phyloP scores from a whole-genome alignment of 2,888 invertebrate species.

The Hybos culiciformis region DNA sequence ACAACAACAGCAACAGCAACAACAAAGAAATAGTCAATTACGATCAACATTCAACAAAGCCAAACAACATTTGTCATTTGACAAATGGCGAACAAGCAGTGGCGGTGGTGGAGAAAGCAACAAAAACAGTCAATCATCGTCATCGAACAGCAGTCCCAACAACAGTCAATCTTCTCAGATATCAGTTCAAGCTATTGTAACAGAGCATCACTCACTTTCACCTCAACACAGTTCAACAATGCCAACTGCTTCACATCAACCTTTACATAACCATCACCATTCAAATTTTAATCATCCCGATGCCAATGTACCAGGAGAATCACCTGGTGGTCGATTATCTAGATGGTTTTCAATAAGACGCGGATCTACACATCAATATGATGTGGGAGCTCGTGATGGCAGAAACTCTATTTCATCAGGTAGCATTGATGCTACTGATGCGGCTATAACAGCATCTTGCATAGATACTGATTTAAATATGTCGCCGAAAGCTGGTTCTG shows the following conservation, averaged over 20 bases:
- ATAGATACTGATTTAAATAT: constrained; percentile 22
- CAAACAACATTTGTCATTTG: constrained; percentile 56
- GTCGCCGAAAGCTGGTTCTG: constrained; percentile 14
- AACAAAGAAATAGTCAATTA: constrained; percentile 58
- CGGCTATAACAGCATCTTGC: constrained; percentile 18
- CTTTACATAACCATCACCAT: constrained; percentile 17
- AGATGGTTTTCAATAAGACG: constrained; percentile 82
- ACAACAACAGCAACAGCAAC: constrained; percentile 22
- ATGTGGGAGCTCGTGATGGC: constrained; percentile 43
- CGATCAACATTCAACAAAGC: constrained; percentile 70
- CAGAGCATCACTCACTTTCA: neutral
- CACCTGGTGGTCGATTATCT: constrained; percentile 58
- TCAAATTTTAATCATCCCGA: constrained; percentile 28
- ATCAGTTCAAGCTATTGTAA: neutral
- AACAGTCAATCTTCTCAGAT: too few relatives aligned
- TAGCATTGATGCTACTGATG: constrained; percentile 30
- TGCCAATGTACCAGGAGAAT: constrained; percentile 43
- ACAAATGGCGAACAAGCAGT: constrained; percentile 52
- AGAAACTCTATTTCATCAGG: constrained; percentile 27
- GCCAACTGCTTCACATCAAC: constrained; percentile 16
- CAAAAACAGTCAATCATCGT: constrained; percentile 17
- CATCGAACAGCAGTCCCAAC: neutral
- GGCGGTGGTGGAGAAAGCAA: constrained; percentile 26
- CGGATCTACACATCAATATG: constrained; percentile 71
- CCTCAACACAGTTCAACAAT: constrained; percentile 12